Conservation (phyloP, 2,113 vertebrate genomes). For the Desmodus rotundus region DNA sequence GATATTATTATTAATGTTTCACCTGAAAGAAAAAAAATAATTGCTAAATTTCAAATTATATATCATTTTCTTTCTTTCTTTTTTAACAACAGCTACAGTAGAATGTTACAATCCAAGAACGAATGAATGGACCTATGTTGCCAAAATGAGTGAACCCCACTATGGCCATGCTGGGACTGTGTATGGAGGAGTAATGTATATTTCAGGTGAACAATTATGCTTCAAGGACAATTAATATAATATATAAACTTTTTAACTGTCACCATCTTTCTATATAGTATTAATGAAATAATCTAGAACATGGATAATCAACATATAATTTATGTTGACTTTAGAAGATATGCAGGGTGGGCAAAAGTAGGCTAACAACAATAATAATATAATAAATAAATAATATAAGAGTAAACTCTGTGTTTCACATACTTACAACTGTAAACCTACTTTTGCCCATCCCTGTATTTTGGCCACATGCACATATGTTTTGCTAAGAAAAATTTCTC, state of each 20-base stretch:
- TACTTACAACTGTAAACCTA: too few species aligned
- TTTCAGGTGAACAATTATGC: constrained; percentile 75
- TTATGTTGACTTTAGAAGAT: not conserved
- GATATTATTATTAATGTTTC: not conserved
- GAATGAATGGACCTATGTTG: constrained; percentile 98
- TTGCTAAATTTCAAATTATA: constrained; percentile 25
- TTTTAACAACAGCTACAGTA: constrained; percentile 86
- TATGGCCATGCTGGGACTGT: constrained; percentile 98
- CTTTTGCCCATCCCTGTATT: not conserved
- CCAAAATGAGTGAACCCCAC: constrained; percentile 98
- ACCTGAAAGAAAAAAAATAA: not conserved
- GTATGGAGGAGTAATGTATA: constrained; percentile 98
- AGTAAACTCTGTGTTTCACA: too few species aligned
- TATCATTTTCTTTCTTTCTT: not conserved
- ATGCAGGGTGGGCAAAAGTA: too few species aligned
- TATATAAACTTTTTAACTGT: not conserved
- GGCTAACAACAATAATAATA: too few species aligned
- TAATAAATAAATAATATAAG: too few species aligned
- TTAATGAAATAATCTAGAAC: not conserved
- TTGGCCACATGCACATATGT: not conserved
- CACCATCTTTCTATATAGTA: not conserved
- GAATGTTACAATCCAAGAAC: constrained; percentile 98
- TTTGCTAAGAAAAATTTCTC: constrained; percentile 9
- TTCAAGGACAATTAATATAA: not conserved
- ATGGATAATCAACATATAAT: not conserved